phyloP scores from a whole-genome alignment of 2,888 invertebrate species.

The Meta bourneti region DNA sequence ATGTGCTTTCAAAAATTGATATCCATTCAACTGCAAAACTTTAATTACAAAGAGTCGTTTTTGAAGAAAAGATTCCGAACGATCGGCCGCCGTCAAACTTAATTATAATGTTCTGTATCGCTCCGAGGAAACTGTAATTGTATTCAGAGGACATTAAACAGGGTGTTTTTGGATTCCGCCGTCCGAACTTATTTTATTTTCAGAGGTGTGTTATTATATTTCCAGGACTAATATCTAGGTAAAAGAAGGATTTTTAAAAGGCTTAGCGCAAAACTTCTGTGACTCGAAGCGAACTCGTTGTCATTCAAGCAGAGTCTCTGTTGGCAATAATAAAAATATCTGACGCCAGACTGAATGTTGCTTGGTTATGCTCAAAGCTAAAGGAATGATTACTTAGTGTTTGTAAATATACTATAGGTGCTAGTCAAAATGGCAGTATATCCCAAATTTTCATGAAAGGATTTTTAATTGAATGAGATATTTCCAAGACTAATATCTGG shows the following conservation, averaged over 20 bases:
- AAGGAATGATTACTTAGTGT: background rate
- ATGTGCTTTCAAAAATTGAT: constrained; percentile 22
- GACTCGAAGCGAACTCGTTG: background rate
- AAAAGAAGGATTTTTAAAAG: background rate
- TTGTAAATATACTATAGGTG: no score
- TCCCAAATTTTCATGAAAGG: no score
- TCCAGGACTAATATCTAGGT: background rate
- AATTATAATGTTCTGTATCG: constrained; percentile 35
- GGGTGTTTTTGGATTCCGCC: background rate
- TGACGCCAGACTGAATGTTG: background rate
- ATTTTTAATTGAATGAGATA: background rate
- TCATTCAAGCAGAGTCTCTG: background rate
- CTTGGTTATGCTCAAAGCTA: background rate
- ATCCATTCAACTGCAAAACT: constrained; percentile 53
- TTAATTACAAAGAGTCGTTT: constrained; percentile 57
- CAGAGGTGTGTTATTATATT: background rate
- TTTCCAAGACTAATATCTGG: background rate
- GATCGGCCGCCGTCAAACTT: constrained; percentile 10
- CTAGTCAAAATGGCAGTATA: no score
- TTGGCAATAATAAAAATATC: background rate
- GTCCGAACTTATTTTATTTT: background rate
- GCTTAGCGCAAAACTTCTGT: background rate
- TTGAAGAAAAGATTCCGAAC: constrained; percentile 15
- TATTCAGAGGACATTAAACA: constrained; percentile 30
- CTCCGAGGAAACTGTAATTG: constrained; percentile 39